A percentile compares a stretch with the other conserved stretches of the same genome.
Conservation (phyloP, 2,888 invertebrate genomes). For the Erebia palarica region DNA sequence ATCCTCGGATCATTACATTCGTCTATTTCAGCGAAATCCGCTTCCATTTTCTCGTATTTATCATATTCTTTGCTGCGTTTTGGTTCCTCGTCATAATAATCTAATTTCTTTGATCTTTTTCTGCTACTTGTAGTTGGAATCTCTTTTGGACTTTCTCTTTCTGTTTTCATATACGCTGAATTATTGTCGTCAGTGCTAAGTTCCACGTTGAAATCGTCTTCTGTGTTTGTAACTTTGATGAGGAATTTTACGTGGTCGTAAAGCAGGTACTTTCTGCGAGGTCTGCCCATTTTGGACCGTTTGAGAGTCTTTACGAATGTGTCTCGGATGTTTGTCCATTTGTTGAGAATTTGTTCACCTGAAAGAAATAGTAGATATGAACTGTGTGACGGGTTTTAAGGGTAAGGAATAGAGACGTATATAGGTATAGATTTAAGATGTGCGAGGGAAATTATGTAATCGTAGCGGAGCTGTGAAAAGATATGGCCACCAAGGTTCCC, state of each 20-base stretch:
- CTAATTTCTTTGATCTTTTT: slow-evolving; percentile 47
- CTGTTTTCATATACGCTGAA: slow-evolving; percentile 34
- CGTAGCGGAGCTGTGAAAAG: no score
- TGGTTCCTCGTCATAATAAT: slow-evolving; percentile 35
- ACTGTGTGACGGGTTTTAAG: neutral
- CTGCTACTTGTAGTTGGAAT: slow-evolving; percentile 38
- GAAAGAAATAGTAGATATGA: slow-evolving; percentile 42
- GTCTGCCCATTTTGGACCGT: slow-evolving; percentile 54
- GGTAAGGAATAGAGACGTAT: no score
- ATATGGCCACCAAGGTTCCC: no score
- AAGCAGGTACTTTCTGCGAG: slow-evolving; percentile 61
- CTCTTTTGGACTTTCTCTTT: slow-evolving; percentile 38
- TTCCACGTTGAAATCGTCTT: slow-evolving; percentile 45
- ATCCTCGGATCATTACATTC: slow-evolving; percentile 61
- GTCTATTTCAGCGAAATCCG: slow-evolving; percentile 59
- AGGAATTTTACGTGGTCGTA: slow-evolving; percentile 67
- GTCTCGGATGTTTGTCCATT: slow-evolving; percentile 74
- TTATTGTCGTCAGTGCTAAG: slow-evolving; percentile 38
- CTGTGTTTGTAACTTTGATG: slow-evolving; percentile 48
- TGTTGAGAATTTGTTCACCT: slow-evolving; percentile 65
- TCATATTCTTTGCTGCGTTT: slow-evolving; percentile 32
- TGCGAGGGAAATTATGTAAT: no score
- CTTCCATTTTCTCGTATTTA: slow-evolving; percentile 41
- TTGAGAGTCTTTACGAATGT: slow-evolving; percentile 68
- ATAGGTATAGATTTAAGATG: neutral